Evolutionary conservation across 1,140 invertebrate species (phyloP), one percentile per base, ranked within the genome.

Genomic region (Harlomillsia oculata): DNA sequence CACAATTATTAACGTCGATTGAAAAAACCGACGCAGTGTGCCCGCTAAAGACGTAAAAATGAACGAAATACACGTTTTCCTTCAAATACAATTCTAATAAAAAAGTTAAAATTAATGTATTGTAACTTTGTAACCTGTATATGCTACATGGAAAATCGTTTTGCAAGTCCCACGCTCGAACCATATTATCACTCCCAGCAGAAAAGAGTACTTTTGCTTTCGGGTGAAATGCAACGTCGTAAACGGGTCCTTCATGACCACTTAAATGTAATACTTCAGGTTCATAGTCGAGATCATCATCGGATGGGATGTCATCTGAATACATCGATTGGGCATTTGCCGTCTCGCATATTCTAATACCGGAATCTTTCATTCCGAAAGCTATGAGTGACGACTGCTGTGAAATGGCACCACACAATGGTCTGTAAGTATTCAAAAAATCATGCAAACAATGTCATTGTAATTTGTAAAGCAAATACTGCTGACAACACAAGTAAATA

Each of bases 121-220:
- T 32, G 11, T 13, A 26, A 39, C 29, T 25, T 29, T 55, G 41
- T 41, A 71, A 82, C 82, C 79, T 80, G 67, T 85, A 86, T 60
- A 84, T 75, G 37, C 80, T 76, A 11, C 78, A 80, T 69, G 82
- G 85, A 9, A 77, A 80, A 34, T 76, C 73, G 14, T 52, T 57
- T 34, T 37, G 28, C 3, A 83, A 71, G 58, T 76, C 74, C 84
- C 84, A 86, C 11, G 80, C 79, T 67, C 82, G 73, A 78, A 88
- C 80, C 32, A 82, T 83, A 51, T 75, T 78, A 70, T 90, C 87
- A 68, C 84, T 81, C 26, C 86, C 88, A 34, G 56, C 60, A 20
- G 64, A 62, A 30, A 60, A 65, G 8, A 65, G 11, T n/a, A 60
- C 43, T 44, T 59, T 62, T 6, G 60, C 49, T 56, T 41, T 53